phyloP scores from a whole-genome alignment of 2,113 vertebrate genomes.

The Limanda limanda region DNA sequence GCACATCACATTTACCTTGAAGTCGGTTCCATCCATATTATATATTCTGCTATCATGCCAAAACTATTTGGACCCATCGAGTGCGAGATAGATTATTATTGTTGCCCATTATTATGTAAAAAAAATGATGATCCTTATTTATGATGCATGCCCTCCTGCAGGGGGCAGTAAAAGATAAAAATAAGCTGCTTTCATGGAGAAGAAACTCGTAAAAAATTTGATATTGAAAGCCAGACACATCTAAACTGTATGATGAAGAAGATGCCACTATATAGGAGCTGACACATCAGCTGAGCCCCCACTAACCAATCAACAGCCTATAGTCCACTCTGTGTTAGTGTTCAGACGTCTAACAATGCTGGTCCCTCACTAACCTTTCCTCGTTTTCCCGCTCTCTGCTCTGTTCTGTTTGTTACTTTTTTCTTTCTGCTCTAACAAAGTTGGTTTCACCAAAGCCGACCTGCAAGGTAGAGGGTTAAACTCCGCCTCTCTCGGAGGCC shows the following conservation, averaged over 20 bases:
- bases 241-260: neutral
- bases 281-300: neutral
- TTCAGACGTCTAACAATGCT: slow-evolving; percentile 45
- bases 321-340: slow-evolving; percentile 73
- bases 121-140: neutral
- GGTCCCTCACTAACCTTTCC: slow-evolving; percentile 87
- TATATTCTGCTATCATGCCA: neutral
- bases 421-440: slow-evolving; percentile 90
- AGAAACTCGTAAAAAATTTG: neutral
- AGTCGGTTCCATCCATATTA: neutral
- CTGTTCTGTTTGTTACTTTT: slow-evolving; percentile 69
- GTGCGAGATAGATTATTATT: neutral
- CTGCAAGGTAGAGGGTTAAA: slow-evolving; percentile 94
- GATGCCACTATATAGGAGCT: neutral
- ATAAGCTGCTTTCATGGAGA: neutral
- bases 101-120: neutral
- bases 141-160: slow-evolving; percentile 34
- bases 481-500: slow-evolving; percentile 76
- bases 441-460: slow-evolving; percentile 99
- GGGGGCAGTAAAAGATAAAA: slow-evolving; percentile 65
- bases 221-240: neutral
- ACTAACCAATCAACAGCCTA: slow-evolving; percentile 18
- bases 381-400: slow-evolving; percentile 72
- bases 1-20: neutral
- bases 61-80: neutral